Percentiles rank a stretch among this genome's conserved stretches.
These are phyloP conservation scores for Apamea anceps DNA, from an alignment of 2,888 invertebrate species.

Conservation along the genomic window DNA sequence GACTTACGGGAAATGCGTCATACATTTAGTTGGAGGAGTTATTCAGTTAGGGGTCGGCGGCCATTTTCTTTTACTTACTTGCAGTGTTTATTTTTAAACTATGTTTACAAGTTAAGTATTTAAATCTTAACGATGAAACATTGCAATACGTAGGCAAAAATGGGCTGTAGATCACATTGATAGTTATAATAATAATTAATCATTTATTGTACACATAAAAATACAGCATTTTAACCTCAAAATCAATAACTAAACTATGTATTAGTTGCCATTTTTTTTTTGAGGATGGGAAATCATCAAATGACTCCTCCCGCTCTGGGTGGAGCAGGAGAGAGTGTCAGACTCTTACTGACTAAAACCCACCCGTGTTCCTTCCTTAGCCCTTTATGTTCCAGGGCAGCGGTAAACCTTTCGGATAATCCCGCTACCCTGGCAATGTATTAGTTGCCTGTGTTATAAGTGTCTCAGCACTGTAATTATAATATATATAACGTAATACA, in stretches of 20 bases:
- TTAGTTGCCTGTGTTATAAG: constrained; percentile 79
- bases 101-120: background rate
- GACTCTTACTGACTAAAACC: too few species aligned
- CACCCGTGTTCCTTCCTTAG: too few species aligned
- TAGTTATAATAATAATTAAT: too few species aligned
- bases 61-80: constrained; percentile 30
- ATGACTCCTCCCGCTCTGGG: too few species aligned
- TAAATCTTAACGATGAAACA: background rate
- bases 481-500: constrained; percentile 70
- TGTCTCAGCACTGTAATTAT: constrained; percentile 75
- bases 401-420: too few species aligned
- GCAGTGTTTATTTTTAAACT: background rate
- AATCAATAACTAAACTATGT: constrained; percentile 72
- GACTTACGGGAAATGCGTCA: constrained; percentile 48
- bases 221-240: background rate
- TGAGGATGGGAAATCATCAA: too few species aligned
- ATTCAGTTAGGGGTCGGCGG: constrained; percentile 23
- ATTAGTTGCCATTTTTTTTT: constrained; percentile 81
- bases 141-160: background rate
- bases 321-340: too few species aligned
- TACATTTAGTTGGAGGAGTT: constrained; percentile 46
- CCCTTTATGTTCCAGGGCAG: too few species aligned
- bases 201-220: too few species aligned
- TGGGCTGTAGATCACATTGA: background rate
- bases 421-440: too few species aligned